phyloP scores from a whole-genome alignment of 1,140 invertebrate genomes.

The Stenopsyche tienmushanensis region DNA sequence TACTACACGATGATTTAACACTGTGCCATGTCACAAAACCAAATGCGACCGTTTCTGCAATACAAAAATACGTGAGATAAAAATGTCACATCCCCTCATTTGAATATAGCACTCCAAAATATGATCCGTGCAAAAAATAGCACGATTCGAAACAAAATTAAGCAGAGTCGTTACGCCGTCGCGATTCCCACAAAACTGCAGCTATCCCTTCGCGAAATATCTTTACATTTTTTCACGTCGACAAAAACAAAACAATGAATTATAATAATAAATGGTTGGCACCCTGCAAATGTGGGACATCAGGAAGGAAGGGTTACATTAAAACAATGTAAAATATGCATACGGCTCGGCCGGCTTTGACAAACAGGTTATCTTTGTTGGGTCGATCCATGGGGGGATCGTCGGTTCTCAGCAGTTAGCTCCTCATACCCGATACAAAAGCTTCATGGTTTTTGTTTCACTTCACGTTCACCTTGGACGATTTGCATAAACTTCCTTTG shows the following conservation, averaged over 20 bases:
- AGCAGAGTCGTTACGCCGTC: slow-evolving; percentile 19
- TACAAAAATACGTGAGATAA: background rate
- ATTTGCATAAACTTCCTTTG: slow-evolving; percentile 16
- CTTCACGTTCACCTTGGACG: background rate
- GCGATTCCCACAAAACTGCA: slow-evolving; percentile 17
- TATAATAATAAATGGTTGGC: slow-evolving; percentile 18
- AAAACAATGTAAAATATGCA: slow-evolving; percentile 35
- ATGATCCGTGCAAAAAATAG: background rate
- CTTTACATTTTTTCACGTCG: slow-evolving; percentile 5
- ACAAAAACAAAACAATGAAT: slow-evolving; percentile 35
- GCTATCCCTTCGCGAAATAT: background rate
- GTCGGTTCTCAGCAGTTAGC: background rate
- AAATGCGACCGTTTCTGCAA: background rate
- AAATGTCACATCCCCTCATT: background rate
- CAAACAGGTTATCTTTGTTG: slow-evolving; percentile 37
- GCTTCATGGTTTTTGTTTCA: slow-evolving; percentile 22
- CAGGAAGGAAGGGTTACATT: slow-evolving; percentile 22
- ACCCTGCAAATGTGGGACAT: slow-evolving; percentile 28
- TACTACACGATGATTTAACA: background rate
- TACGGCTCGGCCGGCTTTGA: too few species aligned
- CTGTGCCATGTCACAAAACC: background rate
- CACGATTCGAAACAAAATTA: slow-evolving; percentile 23
- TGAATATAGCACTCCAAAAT: background rate
- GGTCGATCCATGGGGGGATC: background rate
- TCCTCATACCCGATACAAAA: background rate